Evolutionary conservation across 2,888 invertebrate species (phyloP).

Genomic region (Nomada fabriciana): DNA sequence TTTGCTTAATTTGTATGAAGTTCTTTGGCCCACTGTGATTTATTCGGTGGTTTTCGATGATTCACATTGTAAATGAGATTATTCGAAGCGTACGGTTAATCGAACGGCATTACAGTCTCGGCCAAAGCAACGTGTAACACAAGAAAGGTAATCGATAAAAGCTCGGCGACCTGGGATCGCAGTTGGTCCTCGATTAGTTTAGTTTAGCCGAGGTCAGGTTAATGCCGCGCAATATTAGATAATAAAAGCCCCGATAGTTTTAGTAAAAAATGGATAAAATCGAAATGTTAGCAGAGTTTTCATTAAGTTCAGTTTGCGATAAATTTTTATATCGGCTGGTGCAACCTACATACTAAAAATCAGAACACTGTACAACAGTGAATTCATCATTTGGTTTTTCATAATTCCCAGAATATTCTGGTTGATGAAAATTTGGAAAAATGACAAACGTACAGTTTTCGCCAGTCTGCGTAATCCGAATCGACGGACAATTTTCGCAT

Average conservation of each 20-base stretch:
- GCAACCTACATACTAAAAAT: neutral
- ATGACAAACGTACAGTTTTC: constrained; percentile 13
- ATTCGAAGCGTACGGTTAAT: constrained; percentile 58
- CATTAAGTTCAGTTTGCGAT: neutral
- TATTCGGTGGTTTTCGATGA: constrained; percentile 47
- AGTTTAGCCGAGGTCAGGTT: constrained; percentile 62
- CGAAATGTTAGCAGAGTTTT: neutral
- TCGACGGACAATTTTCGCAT: constrained; percentile 52
- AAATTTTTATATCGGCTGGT: neutral
- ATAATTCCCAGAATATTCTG: constrained; percentile 3
- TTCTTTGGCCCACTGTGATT: neutral
- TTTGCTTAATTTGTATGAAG: neutral
- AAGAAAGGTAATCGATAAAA: constrained; percentile 75
- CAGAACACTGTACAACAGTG: neutral
- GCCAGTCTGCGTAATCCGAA: constrained; percentile 59
- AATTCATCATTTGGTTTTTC: constrained; percentile 40
- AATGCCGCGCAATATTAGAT: constrained; percentile 33
- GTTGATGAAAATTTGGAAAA: constrained; percentile 16
- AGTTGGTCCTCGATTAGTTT: constrained; percentile 72
- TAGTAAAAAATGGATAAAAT: neutral
- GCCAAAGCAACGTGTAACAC: constrained; percentile 66
- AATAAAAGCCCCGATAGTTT: neutral
- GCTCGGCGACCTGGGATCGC: constrained; percentile 62
- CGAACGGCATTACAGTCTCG: constrained; percentile 64
- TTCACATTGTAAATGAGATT: constrained; percentile 39